These are phyloP conservation scores for Leptopilina drosophilae DNA, from an alignment of 2,888 invertebrate species.

Conservation along the genomic window DNA sequence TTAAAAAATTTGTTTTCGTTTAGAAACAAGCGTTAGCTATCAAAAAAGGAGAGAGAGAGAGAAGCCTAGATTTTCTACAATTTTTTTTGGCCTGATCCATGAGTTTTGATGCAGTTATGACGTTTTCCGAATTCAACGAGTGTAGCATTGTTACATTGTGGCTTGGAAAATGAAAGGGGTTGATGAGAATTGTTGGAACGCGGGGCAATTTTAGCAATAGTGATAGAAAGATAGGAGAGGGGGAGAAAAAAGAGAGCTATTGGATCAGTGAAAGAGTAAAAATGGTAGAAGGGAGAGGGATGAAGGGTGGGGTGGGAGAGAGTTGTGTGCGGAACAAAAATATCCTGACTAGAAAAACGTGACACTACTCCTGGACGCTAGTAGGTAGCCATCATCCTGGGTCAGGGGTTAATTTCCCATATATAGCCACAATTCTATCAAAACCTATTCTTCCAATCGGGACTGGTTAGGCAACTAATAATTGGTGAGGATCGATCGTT, in stretches of 20 bases:
- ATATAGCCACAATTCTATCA: slow-evolving; percentile 70
- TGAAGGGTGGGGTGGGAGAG: not conserved
- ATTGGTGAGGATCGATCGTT: slow-evolving; percentile 71
- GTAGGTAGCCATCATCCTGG: slow-evolving; percentile 53
- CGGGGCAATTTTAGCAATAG: not conserved
- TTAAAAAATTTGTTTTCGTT: slow-evolving; percentile 35
- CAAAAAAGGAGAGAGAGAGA: not conserved
- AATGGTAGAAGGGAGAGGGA: no score
- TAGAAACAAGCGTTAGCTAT: not conserved
- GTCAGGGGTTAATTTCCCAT: slow-evolving; percentile 66
- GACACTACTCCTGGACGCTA: slow-evolving; percentile 54
- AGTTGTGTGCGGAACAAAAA: slow-evolving; percentile 42
- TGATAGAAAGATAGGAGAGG: not conserved
- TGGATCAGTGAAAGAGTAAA: no score
- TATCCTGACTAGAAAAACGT: slow-evolving; percentile 63
- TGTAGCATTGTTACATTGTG: slow-evolving; percentile 36
- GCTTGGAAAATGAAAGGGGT: slow-evolving; percentile 26
- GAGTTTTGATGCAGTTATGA: slow-evolving; percentile 29
- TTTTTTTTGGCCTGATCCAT: slow-evolving; percentile 22
- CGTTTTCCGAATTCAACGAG: slow-evolving; percentile 24
- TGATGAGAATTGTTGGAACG: slow-evolving; percentile 26
- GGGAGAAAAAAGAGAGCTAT: no score
- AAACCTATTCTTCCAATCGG: slow-evolving; percentile 70
- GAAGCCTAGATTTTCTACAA: not conserved
- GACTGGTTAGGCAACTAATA: slow-evolving; percentile 73